Evolutionary conservation across 2,797 vertebrate species (phyloP).

Genomic region (Balearica regulorum): DNA sequence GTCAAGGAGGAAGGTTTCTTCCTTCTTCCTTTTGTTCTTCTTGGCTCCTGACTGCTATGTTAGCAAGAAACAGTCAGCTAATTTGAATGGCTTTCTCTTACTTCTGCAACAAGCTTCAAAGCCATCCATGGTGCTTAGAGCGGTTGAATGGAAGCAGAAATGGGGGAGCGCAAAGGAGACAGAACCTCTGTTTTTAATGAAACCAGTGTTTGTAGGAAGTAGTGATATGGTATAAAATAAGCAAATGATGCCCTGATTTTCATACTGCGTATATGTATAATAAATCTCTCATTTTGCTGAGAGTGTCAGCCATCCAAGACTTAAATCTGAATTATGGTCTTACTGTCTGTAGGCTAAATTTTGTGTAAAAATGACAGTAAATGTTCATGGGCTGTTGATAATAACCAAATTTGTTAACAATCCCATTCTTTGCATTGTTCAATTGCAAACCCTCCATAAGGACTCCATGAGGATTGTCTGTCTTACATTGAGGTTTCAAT

Average conservation of each 20-base stretch:
- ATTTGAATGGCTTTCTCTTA: neutral
- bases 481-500: neutral
- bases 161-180: neutral
- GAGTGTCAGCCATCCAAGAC: neutral
- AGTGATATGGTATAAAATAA: neutral
- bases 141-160: neutral
- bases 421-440: neutral
- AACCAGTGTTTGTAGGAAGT: neutral
- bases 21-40: neutral
- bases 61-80: neutral
- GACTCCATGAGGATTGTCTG: neutral
- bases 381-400: neutral
- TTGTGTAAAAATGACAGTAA: neutral
- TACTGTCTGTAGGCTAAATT: neutral
- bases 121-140: neutral
- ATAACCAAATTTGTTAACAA: neutral
- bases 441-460: neutral
- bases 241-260: neutral
- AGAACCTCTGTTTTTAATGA: neutral
- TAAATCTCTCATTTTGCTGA: neutral
- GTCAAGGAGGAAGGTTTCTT: conserved; percentile 3
- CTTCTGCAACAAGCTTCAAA: neutral
- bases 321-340: neutral
- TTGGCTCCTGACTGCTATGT: neutral
- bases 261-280: neutral